A percentile compares a stretch with the other conserved stretches of the same genome.
These are phyloP conservation scores for Lophochroa leadbeateri DNA, from an alignment of 2,113 vertebrate genomes.

Conservation along the genomic window DNA sequence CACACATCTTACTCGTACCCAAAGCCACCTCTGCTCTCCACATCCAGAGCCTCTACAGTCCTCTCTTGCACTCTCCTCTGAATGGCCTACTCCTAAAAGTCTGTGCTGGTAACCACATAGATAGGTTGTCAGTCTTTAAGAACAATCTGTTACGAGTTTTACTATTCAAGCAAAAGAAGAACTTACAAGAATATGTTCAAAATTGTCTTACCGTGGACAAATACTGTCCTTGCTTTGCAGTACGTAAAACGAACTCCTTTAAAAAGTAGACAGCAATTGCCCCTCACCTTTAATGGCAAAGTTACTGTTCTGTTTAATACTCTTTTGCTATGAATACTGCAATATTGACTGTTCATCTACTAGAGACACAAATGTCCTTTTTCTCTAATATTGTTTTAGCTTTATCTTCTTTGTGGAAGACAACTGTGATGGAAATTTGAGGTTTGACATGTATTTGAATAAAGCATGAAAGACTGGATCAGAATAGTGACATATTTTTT, in stretches of 20 bases:
- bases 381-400: background rate
- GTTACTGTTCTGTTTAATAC: background rate
- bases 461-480: constrained; percentile 12
- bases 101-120: background rate
- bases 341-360: background rate
- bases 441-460: constrained; percentile 31
- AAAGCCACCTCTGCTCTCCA: background rate
- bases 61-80: background rate
- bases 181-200: background rate
- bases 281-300: background rate
- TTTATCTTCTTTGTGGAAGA: constrained; percentile 24
- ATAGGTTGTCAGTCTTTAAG: fast-evolving
- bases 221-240: background rate
- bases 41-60: background rate
- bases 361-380: background rate
- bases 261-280: background rate
- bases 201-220: background rate
- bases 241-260: background rate
- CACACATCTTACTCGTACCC: background rate
- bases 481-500: background rate
- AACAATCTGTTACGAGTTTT: background rate
- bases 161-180: background rate
- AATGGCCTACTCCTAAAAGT: background rate
- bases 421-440: background rate
- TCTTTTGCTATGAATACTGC: background rate